Evolutionary conservation across 2,888 invertebrate genomes (phyloP).

Genomic region (Salpingus planirostris): DNA sequence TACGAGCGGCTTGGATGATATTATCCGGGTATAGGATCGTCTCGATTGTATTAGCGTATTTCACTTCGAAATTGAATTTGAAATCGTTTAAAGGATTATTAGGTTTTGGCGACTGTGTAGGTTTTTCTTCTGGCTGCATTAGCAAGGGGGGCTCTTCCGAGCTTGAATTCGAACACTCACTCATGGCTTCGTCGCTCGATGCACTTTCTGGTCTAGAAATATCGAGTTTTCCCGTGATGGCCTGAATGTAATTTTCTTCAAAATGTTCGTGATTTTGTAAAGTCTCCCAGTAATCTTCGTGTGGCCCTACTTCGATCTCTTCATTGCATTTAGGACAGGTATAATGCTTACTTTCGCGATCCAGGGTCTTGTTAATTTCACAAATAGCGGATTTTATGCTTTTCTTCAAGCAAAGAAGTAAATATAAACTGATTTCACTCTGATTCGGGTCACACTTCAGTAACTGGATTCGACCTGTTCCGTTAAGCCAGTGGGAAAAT

Average conservation of each 20-base stretch:
- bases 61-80: slow-evolving; percentile 16
- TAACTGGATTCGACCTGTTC: too few relatives aligned
- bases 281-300: slow-evolving; percentile 20
- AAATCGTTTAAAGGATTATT: slow-evolving; percentile 20
- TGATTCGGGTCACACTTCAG: slow-evolving; percentile 14
- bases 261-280: slow-evolving; percentile 27
- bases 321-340: slow-evolving; percentile 20
- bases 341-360: slow-evolving; percentile 10
- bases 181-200: slow-evolving; percentile 11
- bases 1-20: slow-evolving; percentile 17
- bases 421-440: slow-evolving; percentile 16
- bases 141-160: not conserved
- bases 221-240: slow-evolving; percentile 5
- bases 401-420: slow-evolving; percentile 22
- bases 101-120: not conserved
- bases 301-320: slow-evolving; percentile 14
- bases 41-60: slow-evolving; percentile 20
- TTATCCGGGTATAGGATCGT: slow-evolving; percentile 22
- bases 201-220: slow-evolving; percentile 12
- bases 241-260: slow-evolving; percentile 19
- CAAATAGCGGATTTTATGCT: slow-evolving; percentile 18
- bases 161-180: slow-evolving; percentile 1
- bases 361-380: slow-evolving; percentile 15
- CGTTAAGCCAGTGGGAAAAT: too few relatives aligned
- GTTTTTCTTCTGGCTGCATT: too few relatives aligned